Conservation (phyloP, 2,797 vertebrate genomes). For the Sebastes hopkinsi region DNA sequence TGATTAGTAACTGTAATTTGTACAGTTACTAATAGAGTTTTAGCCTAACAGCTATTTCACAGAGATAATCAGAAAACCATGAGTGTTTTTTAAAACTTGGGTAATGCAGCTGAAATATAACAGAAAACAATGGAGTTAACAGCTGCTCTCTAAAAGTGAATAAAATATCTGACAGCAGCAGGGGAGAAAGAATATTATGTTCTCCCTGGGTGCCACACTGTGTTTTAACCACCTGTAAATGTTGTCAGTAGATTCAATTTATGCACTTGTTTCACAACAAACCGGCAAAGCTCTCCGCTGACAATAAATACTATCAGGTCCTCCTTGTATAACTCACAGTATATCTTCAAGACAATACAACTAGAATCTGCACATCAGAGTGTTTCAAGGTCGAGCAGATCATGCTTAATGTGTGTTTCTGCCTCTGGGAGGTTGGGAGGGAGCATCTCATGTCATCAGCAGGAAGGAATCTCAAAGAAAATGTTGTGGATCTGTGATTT, state of each 20-base stretch:
- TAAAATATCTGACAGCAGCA: constrained; percentile 18
- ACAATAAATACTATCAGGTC: not conserved
- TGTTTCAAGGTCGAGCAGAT: constrained; percentile 19
- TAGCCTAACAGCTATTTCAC: not conserved
- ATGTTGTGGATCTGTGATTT: not conserved
- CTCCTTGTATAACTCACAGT: not conserved
- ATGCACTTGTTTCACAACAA: not conserved
- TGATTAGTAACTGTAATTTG: no score
- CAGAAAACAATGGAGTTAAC: not conserved
- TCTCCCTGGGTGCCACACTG: not conserved
- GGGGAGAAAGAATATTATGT: not conserved
- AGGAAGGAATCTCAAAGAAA: not conserved
- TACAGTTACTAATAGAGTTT: not conserved
- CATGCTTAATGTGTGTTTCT: constrained; percentile 36
- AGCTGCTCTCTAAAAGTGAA: not conserved
- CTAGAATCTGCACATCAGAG: not conserved
- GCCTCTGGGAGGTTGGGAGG: constrained; percentile 7
- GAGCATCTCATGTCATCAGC: not conserved
- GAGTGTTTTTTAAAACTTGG: not conserved
- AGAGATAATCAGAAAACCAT: not conserved
- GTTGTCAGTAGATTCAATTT: not conserved
- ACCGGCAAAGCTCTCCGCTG: not conserved
- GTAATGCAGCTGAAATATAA: not conserved
- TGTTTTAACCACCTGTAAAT: constrained; percentile 14
- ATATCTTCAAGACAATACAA: not conserved